Percentiles rank a stretch among this genome's conserved stretches.
Evolutionary conservation across 2,888 invertebrate genomes (phyloP).

Genomic region (Mythimna albipuncta): DNA sequence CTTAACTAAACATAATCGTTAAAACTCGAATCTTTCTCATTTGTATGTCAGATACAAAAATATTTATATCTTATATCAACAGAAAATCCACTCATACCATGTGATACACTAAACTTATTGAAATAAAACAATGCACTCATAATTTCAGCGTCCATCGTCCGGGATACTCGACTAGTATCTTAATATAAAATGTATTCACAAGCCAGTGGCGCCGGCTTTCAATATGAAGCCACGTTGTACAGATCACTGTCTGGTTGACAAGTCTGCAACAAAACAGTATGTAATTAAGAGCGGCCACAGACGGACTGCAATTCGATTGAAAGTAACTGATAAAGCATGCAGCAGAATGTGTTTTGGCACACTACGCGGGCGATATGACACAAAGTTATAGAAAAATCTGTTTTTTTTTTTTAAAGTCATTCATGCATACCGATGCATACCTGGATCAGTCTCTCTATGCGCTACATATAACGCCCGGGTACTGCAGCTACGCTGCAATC

Average conservation of each 20-base stretch:
- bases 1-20: slow-evolving; percentile 87
- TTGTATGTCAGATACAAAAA: slow-evolving; percentile 87
- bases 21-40: slow-evolving; percentile 80
- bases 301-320: background rate
- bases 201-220: slow-evolving; percentile 80
- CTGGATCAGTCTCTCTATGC: too few species aligned
- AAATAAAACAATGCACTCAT: slow-evolving; percentile 78
- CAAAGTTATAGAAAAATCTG: background rate
- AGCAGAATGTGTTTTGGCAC: background rate
- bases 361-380: background rate
- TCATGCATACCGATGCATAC: too few species aligned
- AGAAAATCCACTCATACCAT: slow-evolving; percentile 87
- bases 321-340: background rate
- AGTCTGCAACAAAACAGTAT: slow-evolving; percentile 77
- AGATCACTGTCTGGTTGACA: slow-evolving; percentile 78
- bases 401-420: too few species aligned
- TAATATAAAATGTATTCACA: slow-evolving; percentile 84
- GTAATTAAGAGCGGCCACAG: slow-evolving; percentile 17
- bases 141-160: slow-evolving; percentile 79
- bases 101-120: slow-evolving; percentile 82
- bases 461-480: too few species aligned
- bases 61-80: slow-evolving; percentile 87
- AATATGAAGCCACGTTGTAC: slow-evolving; percentile 83
- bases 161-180: slow-evolving; percentile 79
- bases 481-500: too few species aligned